Evolutionary conservation across 2,113 vertebrate genomes (phyloP).

Genomic region (Limnothrissa miodon): DNA sequence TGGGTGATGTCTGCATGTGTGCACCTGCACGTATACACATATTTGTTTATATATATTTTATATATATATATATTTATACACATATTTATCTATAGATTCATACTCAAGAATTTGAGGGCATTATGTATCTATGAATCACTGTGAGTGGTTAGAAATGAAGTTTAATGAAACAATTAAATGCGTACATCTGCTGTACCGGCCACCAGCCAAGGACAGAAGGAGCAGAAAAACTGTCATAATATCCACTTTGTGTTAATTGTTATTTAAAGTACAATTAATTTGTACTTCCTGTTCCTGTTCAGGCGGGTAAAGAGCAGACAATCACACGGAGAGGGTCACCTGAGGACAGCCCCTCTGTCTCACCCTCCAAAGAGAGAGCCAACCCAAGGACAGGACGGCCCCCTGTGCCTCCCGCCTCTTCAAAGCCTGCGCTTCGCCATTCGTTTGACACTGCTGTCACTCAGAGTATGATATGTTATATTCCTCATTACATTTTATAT

Average conservation of each 20-base stretch:
- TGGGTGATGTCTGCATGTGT: slow-evolving; percentile 21
- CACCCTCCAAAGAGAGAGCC: slow-evolving; percentile 43
- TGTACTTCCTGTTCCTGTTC: slow-evolving; percentile 19
- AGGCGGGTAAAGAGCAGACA: slow-evolving; percentile 51
- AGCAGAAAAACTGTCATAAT: background rate
- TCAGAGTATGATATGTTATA: slow-evolving; percentile 41
- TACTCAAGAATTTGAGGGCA: no score
- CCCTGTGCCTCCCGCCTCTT: slow-evolving; percentile 21
- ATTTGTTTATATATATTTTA: no score
- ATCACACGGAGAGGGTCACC: slow-evolving; percentile 50
- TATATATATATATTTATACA: no score
- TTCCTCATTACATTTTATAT: background rate
- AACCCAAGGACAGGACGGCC: slow-evolving; percentile 47
- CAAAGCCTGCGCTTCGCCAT: slow-evolving; percentile 44
- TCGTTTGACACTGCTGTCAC: slow-evolving; percentile 38
- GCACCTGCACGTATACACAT: slow-evolving; percentile 3
- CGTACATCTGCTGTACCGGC: no score
- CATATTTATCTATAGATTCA: no score
- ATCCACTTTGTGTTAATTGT: background rate
- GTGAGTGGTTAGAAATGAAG: no score
- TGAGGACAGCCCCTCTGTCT: slow-evolving; percentile 34
- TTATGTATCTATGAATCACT: slow-evolving; percentile 12
- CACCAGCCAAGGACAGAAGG: background rate
- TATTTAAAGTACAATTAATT: background rate
- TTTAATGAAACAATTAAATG: no score